Percentiles rank a stretch among this genome's conserved stretches.
These are phyloP conservation scores for Drosophila histrio DNA, from an alignment of 2,888 invertebrate genomes.

Conservation along the genomic window DNA sequence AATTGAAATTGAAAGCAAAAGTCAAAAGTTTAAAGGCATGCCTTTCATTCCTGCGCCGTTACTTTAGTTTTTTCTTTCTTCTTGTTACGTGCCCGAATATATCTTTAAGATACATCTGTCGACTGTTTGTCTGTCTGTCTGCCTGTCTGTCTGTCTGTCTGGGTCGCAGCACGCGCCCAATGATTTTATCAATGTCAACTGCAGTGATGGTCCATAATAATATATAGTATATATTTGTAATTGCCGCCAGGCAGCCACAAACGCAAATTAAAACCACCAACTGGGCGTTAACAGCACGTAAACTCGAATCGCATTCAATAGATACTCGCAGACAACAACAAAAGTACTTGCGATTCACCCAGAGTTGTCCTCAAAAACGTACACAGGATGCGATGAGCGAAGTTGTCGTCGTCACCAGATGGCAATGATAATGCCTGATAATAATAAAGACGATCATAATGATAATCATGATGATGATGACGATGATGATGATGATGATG, in stretches of 20 bases:
- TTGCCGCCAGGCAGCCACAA: slow-evolving; percentile 48
- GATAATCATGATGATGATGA: slow-evolving; percentile 34
- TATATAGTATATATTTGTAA: slow-evolving; percentile 35
- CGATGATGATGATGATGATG: slow-evolving; percentile 48
- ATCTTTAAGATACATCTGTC: slow-evolving; percentile 23
- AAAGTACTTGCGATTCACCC: slow-evolving; percentile 57
- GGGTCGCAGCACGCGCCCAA: slow-evolving; percentile 68
- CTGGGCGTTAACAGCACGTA: slow-evolving; percentile 75
- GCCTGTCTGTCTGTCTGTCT: slow-evolving; percentile 13
- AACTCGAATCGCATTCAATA: slow-evolving; percentile 49
- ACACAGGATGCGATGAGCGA: slow-evolving; percentile 63
- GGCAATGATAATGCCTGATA: slow-evolving; percentile 55
- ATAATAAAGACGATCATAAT: slow-evolving; percentile 32
- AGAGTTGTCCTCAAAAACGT: slow-evolving; percentile 76
- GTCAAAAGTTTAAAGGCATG: slow-evolving; percentile 48
- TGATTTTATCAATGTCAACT: slow-evolving; percentile 79
- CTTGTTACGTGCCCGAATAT: slow-evolving; percentile 33
- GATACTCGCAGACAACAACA: slow-evolving; percentile 18
- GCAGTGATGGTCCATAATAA: slow-evolving; percentile 42
- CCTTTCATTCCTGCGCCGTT: slow-evolving; percentile 17
- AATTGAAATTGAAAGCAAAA: slow-evolving; percentile 44
- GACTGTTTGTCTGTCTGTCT: slow-evolving; percentile 5
- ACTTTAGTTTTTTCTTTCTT: too few species aligned
- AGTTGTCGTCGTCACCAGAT: slow-evolving; percentile 15
- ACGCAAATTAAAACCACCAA: slow-evolving; percentile 43